These are phyloP conservation scores for Atethmia centrago DNA, from an alignment of 2,888 invertebrate species.

Conservation along the genomic window DNA sequence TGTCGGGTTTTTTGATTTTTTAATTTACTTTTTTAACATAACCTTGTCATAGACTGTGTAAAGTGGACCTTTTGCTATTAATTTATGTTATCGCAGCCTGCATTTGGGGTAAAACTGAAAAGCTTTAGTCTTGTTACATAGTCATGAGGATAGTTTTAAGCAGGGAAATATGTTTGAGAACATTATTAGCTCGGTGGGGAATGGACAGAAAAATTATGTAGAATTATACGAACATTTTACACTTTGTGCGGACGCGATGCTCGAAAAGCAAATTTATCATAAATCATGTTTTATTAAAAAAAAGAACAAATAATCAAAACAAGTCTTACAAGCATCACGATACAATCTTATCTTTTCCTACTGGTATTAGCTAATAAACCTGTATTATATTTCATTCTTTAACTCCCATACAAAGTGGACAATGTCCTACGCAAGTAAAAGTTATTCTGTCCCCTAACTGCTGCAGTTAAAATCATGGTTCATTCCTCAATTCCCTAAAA, in stretches of 20 bases:
- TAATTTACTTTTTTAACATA: too few relatives aligned
- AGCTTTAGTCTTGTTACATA: constrained; percentile 54
- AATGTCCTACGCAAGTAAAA: background rate
- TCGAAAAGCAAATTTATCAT: too few relatives aligned
- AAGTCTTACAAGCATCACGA: too few relatives aligned
- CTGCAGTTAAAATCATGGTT: background rate
- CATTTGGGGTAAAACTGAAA: constrained; percentile 58
- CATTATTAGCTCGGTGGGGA: constrained; percentile 47
- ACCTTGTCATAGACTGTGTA: background rate
- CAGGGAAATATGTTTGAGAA: constrained; percentile 44
- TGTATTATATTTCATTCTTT: too few relatives aligned
- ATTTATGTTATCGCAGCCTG: background rate
- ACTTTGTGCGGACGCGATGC: too few relatives aligned
- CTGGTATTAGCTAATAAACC: too few relatives aligned
- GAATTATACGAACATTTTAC: constrained; percentile 1
- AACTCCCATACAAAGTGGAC: too few relatives aligned
- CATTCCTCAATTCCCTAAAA: background rate
- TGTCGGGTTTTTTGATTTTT: too few relatives aligned
- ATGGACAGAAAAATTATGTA: constrained; percentile 19
- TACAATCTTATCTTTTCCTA: too few relatives aligned
- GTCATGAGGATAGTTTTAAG: constrained; percentile 52
- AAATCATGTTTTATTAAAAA: too few relatives aligned
- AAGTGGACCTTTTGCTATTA: constrained; percentile 20
- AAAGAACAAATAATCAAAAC: too few relatives aligned
- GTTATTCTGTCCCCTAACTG: background rate